A percentile compares a stretch with the other conserved stretches of the same genome.
These are phyloP conservation scores for Volucella inanis DNA, from an alignment of 2,888 invertebrate species.

Conservation along the genomic window DNA sequence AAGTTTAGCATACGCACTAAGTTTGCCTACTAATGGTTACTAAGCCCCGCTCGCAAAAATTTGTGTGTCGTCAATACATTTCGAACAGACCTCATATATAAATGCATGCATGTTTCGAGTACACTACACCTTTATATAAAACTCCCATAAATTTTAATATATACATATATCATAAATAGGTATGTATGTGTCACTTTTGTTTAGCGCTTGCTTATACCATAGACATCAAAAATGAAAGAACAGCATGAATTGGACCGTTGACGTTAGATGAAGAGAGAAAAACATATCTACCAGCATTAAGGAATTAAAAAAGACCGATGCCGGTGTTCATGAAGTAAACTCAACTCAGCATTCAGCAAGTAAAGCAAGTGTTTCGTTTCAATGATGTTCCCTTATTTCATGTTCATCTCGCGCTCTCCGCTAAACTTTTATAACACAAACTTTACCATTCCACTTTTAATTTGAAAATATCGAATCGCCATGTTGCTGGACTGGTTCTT, in stretches of 20 bases:
- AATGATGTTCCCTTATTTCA: background rate
- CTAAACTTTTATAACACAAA: background rate
- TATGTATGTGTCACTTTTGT: conserved; percentile 52
- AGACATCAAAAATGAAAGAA: conserved; percentile 16
- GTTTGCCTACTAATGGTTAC: too few species aligned
- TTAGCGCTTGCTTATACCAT: conserved; percentile 46
- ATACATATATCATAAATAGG: conserved; percentile 40
- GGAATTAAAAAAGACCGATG: conserved; percentile 59
- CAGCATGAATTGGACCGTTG: background rate
- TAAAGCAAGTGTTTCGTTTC: conserved; percentile 42
- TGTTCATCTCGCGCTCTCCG: conserved; percentile 1
- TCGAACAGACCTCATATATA: background rate
- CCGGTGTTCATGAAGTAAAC: conserved; percentile 24
- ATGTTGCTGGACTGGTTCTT: background rate
- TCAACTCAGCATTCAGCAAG: too few species aligned
- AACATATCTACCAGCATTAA: background rate
- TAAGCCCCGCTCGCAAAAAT: too few species aligned
- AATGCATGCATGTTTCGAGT: too few species aligned
- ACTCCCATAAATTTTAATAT: conserved; percentile 38
- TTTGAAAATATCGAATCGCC: conserved; percentile 4
- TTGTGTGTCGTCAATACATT: too few species aligned
- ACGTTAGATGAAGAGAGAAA: conserved; percentile 33
- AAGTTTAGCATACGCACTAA: too few species aligned
- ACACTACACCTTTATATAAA: conserved; percentile 19
- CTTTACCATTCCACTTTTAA: conserved; percentile 3